Evolutionary conservation across 2,888 invertebrate genomes (phyloP), one percentile per base, ranked within the genome.

Genomic region (Spisula subtruncata): DNA sequence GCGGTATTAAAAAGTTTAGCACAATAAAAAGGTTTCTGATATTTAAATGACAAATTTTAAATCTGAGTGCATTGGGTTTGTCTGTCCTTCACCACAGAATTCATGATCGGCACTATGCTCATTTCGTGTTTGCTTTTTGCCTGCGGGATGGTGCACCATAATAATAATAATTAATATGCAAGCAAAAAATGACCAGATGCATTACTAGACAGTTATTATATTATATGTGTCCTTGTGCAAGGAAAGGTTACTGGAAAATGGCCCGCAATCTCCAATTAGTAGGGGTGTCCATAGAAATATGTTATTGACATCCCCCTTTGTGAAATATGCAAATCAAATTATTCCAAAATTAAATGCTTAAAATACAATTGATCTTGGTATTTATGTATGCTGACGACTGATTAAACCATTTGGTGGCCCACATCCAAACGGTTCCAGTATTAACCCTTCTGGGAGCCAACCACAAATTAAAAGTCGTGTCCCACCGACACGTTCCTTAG

Each of bases 291-390:
- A 66, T 66, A 25, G 60, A 66, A 66, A 66, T 25, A 32, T 75
- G 75, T 32, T 16, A 75, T 18, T 75, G 35, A 35, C 29, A 75
- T 75, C 75, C 32, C 75, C 35, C 75, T 75, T 35, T 75, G 75
- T 75, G 75, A 75, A 46, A 51, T 25, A 75, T 75, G 84, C 84
- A 84, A 84, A 84, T 84, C 84, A 75, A 84, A 84, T 84, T 84
- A 84, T 84, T 32, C 75, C 51, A 75, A 84, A 84, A 84, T 84
- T 71, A 84, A 84, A 84, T 84, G 84, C 48, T 75, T 75, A 75
- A 51, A 84, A 84, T 29, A 32, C 25, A 8, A 75, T 71, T 84
- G 48, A 48, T 71, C 75, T 71, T 71, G 29, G 48, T 60, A 84
- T 84, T 84, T 84, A 84, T 84, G 71, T 51, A 25, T 32, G 75